Conservation (phyloP, 2,888 invertebrate species). For the Ephialtes manifestator region DNA sequence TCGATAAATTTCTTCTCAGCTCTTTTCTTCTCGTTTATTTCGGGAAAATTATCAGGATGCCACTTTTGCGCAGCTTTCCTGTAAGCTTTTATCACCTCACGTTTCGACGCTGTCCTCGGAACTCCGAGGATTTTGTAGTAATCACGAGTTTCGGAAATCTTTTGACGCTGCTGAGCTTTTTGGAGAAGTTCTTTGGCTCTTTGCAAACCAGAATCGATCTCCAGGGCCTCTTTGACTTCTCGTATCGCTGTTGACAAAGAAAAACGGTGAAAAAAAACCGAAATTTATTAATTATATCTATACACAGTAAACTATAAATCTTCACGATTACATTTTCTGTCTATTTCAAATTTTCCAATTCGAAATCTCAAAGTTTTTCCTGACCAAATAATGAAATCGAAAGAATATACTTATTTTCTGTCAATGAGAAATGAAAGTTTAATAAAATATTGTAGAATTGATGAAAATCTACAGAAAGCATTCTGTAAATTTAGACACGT, state of each 20-base stretch:
- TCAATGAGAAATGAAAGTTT: too few species aligned
- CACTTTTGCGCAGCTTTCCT: conserved; percentile 98
- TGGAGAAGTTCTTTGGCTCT: conserved; percentile 96
- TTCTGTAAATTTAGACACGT: too few species aligned
- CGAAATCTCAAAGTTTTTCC: too few species aligned
- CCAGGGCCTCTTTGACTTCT: conserved; percentile 94
- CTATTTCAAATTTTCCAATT: too few species aligned
- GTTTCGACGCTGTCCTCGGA: conserved; percentile 95
- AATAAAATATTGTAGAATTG: too few species aligned
- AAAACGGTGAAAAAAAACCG: background rate
- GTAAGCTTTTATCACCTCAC: conserved; percentile 98
- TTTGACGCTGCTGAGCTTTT: conserved; percentile 96
- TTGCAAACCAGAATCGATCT: conserved; percentile 92
- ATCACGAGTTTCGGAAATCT: conserved; percentile 96
- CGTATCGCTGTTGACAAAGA: conserved; percentile 90
- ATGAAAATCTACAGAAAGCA: too few species aligned
- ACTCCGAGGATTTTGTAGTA: conserved; percentile 99
- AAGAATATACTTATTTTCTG: too few species aligned
- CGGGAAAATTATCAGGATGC: conserved; percentile 98
- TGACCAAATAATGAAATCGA: too few species aligned
- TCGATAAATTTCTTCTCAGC: conserved; percentile 99
- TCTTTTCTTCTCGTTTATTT: conserved; percentile 95
- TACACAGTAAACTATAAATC: too few species aligned
- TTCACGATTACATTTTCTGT: too few species aligned
- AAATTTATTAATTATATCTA: background rate